phyloP scores from a whole-genome alignment of 2,888 invertebrate species.

The Heliconius aoede region DNA sequence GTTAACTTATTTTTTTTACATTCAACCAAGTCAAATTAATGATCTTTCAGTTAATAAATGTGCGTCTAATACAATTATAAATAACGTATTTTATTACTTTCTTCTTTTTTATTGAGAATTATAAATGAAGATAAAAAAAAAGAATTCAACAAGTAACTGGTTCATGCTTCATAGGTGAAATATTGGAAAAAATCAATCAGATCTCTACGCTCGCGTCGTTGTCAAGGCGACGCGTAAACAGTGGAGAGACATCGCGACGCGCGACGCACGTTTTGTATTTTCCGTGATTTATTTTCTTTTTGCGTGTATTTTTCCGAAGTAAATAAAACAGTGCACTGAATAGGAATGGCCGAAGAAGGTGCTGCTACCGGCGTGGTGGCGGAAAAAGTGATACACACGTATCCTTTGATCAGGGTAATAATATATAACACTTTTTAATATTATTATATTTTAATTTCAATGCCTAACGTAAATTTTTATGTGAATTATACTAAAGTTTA shows the following conservation, averaged over 20 bases:
- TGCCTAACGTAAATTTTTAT: background rate
- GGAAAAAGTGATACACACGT: slow-evolving; percentile 90
- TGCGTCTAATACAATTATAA: no score
- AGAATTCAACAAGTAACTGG: slow-evolving; percentile 25
- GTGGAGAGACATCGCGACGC: slow-evolving; percentile 68
- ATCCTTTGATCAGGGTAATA: slow-evolving; percentile 91
- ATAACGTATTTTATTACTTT: background rate
- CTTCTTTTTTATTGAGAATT: background rate
- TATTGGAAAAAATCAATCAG: slow-evolving; percentile 77
- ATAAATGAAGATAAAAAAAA: no score
- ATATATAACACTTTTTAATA: slow-evolving; percentile 21
- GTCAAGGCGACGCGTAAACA: slow-evolving; percentile 81
- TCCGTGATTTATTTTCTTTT: slow-evolving; percentile 48
- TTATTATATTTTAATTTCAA: background rate
- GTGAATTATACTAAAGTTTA: background rate
- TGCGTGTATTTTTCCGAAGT: slow-evolving; percentile 33
- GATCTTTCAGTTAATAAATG: no score
- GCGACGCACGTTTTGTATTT: slow-evolving; percentile 55
- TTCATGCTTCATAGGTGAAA: slow-evolving; percentile 31
- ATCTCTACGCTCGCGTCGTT: slow-evolving; percentile 74
- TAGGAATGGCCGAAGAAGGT: slow-evolving; percentile 70
- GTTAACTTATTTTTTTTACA: no score
- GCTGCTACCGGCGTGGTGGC: slow-evolving; percentile 68
- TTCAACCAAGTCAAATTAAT: no score
- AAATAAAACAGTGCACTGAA: slow-evolving; percentile 41